Base-by-base conservation (phyloP, 2,888 invertebrate species). In the Seladonia tumulorum region DNA sequence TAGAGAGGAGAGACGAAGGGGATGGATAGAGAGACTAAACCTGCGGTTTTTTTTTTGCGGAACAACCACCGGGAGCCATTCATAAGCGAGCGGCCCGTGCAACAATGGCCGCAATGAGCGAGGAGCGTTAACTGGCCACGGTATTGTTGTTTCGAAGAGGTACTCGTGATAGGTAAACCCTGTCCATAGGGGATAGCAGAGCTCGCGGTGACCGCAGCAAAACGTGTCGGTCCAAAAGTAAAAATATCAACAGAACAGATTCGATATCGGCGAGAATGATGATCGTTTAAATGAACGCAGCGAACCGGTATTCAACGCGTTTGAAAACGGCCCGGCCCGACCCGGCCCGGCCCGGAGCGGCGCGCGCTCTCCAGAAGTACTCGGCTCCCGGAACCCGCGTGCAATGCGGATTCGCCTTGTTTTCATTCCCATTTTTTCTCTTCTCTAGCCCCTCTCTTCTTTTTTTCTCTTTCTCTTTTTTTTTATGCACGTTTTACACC, bases 91-190 rank as follows among this genome's bases (percentile, higher is more conserved):
- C 66, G 10, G 35, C 10, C 35, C 22, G 22, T 1, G n/a, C 39
- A 70, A 70, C 39, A 70, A 70, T 70, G 42, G n/a, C 42, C 39
- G 70, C 42, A 68, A 68, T 68, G 68, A 68, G 68, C 35, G 68
- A 29, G 45, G 45, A 29, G 14, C 45, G 63, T 18, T 76, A 76
- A 22, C 29, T 47, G 76, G 45, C 35, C 35, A 49, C 57, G 45
- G 57, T 73, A 73, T 70, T 60, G 53, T 86, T 73, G 74, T 74
- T 68, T 70, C 45, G 49, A 42, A 45, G 70, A 60, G 63, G 29
- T 66, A 47, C 42, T 82, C 47, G 83, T 35, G 76, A 76, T 72
- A 73, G 76, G 63, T 82, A 66, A 63, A 29, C 63, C 73, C 66
- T 45, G 79, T 35, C 68, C 60, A 85, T 73, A 49, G 47, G 78